Evolutionary conservation across 1,140 invertebrate species (phyloP), one percentile per base, ranked within the genome.

Genomic region (Pseudomyrmex dendroicus): DNA sequence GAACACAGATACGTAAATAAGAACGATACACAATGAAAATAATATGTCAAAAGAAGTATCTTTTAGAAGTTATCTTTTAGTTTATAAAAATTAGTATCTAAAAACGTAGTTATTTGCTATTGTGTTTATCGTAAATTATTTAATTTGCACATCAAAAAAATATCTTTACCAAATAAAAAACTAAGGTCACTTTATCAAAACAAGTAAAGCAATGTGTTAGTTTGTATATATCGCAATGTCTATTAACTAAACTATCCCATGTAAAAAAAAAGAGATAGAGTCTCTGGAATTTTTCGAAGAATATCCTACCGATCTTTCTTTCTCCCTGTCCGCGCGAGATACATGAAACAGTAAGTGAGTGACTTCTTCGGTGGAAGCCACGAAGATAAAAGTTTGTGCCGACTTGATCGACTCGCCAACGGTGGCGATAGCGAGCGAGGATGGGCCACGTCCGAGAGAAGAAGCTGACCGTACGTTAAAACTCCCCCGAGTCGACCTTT

Each of bases 381-480:
- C 80, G 70, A 88, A 89, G 87, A 91, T 89, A 91, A 85, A 90
- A 90, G 90, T 90, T 89, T 48, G 70, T 70, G 35, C 56, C 61
- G 59, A 67, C 73, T 84, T 84, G 86, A 84, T 88, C 82, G 86
- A 86, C 77, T 86, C 54, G 74, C 25, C 35, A 61, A 52, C 63
- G 22, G 22, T 70, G 59, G 82, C 22, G 70, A 57, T 68, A 68
- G 68, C 12, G 25, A 72, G 86, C 61, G 44, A 57, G 59, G 66
- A 48, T 76, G 54, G 73, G 64, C 50, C 68, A 76, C 70, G 59
- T 68, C 59, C 56, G 20, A 17, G 20, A 17, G 54, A 48, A 82
- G 80, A 83, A 82, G 85, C 89, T 92, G 91, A 92, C 90, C 91
- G 87, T 92, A 91, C 88, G 90, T 92, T 92, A 91, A 90, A 91